Evolutionary conservation across 1,140 invertebrate genomes (phyloP).

Genomic region (fruit fly (Drosophila melanogaster)): Release_6_plus_ISO1_MT NT_033779.5:2578001-2578500

Average conservation of each 20-base stretch:
- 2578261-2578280: background rate
- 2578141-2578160: slow-evolving; percentile 33
- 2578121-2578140: slow-evolving; percentile 60
- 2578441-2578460: slow-evolving; percentile 30
- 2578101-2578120: slow-evolving; percentile 58
- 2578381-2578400: slow-evolving; percentile 30
- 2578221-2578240: background rate
- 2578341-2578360: background rate
- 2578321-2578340: slow-evolving; percentile 1
- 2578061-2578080: slow-evolving; percentile 40
- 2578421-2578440: slow-evolving; percentile 49
- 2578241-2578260: background rate
- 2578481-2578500: slow-evolving; percentile 48
- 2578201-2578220: slow-evolving; percentile 3
- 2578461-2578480: slow-evolving; percentile 53
- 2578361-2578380: slow-evolving; percentile 41
- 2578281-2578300: slow-evolving; percentile 30
- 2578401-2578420: slow-evolving; percentile 56
- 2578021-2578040: slow-evolving; percentile 45
- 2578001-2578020: slow-evolving; percentile 28
- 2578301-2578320: slow-evolving; percentile 47
- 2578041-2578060: slow-evolving; percentile 33
- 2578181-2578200: slow-evolving; percentile 32
- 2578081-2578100: slow-evolving; percentile 21
- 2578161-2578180: slow-evolving; percentile 7